phyloP scores from a whole-genome alignment of 2,888 invertebrate species.

The Drosophila histrio region DNA sequence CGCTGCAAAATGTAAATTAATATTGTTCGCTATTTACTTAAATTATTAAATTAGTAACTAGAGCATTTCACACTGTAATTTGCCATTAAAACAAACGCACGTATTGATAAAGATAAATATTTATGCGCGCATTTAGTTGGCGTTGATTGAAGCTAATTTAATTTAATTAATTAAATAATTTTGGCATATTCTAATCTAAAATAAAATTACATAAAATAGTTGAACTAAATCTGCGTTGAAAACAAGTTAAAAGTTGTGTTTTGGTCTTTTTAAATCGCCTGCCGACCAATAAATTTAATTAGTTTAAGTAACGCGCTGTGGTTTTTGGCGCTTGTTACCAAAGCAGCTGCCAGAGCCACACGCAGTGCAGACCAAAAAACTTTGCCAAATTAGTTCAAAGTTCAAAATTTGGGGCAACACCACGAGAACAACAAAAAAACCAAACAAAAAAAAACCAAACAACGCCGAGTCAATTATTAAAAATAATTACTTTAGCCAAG shows the following conservation, averaged over 20 bases:
- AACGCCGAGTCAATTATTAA: constrained; percentile 76
- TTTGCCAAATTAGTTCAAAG: constrained; percentile 78
- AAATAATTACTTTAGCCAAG: constrained; percentile 78
- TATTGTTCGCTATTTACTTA: constrained; percentile 62
- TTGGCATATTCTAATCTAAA: neutral
- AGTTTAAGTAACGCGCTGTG: constrained; percentile 69
- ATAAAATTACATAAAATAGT: neutral
- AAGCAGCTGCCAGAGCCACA: constrained; percentile 69
- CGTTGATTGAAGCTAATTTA: constrained; percentile 24
- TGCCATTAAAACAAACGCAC: constrained; percentile 15
- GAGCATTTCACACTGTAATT: constrained; percentile 34
- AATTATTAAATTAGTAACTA: constrained; percentile 61
- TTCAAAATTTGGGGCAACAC: constrained; percentile 57
- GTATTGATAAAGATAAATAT: neutral
- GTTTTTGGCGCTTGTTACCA: constrained; percentile 45
- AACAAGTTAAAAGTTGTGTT: neutral
- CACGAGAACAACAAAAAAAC: constrained; percentile 14
- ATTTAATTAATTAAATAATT: constrained; percentile 21
- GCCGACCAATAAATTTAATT: constrained; percentile 69
- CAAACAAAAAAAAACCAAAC: constrained; percentile 52
- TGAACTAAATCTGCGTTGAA: neutral
- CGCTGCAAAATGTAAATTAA: constrained; percentile 65
- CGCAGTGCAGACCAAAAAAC: constrained; percentile 55
- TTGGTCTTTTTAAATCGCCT: constrained; percentile 11
- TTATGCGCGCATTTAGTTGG: neutral